Conservation (phyloP, 2,797 vertebrate species). For the Gadopsis bispinosus region DNA sequence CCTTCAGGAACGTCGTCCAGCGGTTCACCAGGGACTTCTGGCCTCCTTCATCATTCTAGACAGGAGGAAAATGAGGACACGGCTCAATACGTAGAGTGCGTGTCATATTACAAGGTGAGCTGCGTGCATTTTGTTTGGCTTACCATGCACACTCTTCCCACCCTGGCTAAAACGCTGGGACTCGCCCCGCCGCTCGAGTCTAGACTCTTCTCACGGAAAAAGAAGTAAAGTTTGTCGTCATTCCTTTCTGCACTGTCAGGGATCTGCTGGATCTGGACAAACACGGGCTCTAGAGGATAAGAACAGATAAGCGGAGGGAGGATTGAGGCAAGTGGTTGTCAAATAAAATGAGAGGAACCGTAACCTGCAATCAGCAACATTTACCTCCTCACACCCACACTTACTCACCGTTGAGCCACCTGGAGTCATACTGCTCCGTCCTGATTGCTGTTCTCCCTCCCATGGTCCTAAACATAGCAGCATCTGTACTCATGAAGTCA, state of each 20-base stretch:
- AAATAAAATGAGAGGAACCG: constrained; percentile 61
- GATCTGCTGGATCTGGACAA: constrained; percentile 87
- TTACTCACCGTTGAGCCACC: constrained; percentile 88
- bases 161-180: constrained; percentile 84
- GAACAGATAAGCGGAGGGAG: constrained; percentile 49
- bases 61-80: constrained; percentile 41
- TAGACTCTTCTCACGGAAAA: constrained; percentile 88
- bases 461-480: constrained; percentile 88
- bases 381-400: constrained; percentile 64
- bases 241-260: constrained; percentile 88
- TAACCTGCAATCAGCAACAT: constrained; percentile 69
- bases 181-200: constrained; percentile 84
- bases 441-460: constrained; percentile 85
- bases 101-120: constrained; percentile 23
- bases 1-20: constrained; percentile 97
- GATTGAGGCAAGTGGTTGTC: constrained; percentile 69
- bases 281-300: constrained; percentile 84
- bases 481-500: constrained; percentile 90
- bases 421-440: constrained; percentile 89
- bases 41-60: constrained; percentile 93
- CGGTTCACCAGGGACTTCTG: constrained; percentile 93
- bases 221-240: constrained; percentile 90
- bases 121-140: constrained; percentile 53
- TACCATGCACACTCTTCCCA: constrained; percentile 90
- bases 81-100: constrained; percentile 2